Conservation (phyloP, 2,888 invertebrate genomes). For the Drosophila helvetica region DNA sequence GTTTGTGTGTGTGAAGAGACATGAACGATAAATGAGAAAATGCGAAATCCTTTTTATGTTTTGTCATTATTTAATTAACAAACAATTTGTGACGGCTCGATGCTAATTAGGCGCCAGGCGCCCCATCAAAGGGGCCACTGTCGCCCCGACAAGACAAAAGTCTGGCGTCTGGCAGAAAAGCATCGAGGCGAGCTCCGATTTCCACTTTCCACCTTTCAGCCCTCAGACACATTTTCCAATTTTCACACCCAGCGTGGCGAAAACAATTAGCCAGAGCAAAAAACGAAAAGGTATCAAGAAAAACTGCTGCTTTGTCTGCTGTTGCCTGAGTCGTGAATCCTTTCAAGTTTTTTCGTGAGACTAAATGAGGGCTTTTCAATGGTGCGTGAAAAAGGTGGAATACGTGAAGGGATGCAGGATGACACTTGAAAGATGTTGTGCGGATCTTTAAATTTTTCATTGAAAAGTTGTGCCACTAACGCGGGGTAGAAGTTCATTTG, state of each 20-base stretch:
- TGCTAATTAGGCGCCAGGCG: conserved; percentile 59
- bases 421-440: neutral
- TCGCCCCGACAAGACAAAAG: neutral
- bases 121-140: conserved; percentile 54
- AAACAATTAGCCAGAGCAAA: conserved; percentile 54
- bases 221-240: conserved; percentile 42
- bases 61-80: conserved; percentile 58
- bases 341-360: conserved; percentile 20
- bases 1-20: too few species aligned
- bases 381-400: neutral
- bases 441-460: conserved; percentile 4
- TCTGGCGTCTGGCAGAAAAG: conserved; percentile 34
- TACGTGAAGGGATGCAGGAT: conserved; percentile 12
- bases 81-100: conserved; percentile 55
- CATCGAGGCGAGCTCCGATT: conserved; percentile 64
- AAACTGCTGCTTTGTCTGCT: conserved; percentile 7
- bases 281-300: neutral
- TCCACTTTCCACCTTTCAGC: conserved; percentile 26
- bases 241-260: conserved; percentile 50
- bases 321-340: conserved; percentile 12
- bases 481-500: neutral
- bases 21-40: conserved; percentile 5
- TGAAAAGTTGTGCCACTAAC: conserved; percentile 5
- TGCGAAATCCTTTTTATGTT: conserved; percentile 46
- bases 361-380: neutral